These are phyloP conservation scores for Meta bourneti DNA, from an alignment of 2,888 invertebrate species.

Conservation along the genomic window DNA sequence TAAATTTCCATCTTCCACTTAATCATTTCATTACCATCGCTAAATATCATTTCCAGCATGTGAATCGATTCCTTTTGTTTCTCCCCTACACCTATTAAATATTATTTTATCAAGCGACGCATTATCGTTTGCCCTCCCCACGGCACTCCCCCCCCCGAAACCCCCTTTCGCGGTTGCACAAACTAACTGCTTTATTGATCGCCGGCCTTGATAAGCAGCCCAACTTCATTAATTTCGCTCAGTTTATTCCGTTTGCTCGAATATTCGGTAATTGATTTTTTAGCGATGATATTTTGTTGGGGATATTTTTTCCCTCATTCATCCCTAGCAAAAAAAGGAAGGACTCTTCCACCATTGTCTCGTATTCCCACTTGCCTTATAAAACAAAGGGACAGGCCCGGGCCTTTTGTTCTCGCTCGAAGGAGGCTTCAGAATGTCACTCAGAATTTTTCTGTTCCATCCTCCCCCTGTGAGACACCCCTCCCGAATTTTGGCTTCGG, in stretches of 20 bases:
- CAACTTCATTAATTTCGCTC: conserved; percentile 58
- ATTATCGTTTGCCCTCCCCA: not conserved
- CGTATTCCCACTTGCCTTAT: conserved; percentile 19
- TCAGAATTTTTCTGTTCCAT: conserved; percentile 11
- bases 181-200: conserved; percentile 54
- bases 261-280: conserved; percentile 71
- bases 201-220: not conserved
- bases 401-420: not conserved
- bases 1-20: not conserved
- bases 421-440: conserved; percentile 51
- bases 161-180: not conserved
- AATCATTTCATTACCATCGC: not conserved
- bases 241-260: not conserved
- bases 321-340: not conserved
- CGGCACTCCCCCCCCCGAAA: not conserved
- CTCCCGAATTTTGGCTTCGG: not conserved
- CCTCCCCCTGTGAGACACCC: not conserved
- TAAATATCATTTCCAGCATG: not conserved
- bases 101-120: conserved; percentile 60
- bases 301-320: conserved; percentile 6
- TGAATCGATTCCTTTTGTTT: not conserved
- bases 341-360: conserved; percentile 7
- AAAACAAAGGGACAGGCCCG: conserved; percentile 29
- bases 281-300: conserved; percentile 61
- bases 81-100: conserved; percentile 48